Percentiles rank a stretch among this genome's conserved stretches.
phyloP scores from a whole-genome alignment of 2,113 vertebrate genomes.

The Craseonycteris thonglongyai region DNA sequence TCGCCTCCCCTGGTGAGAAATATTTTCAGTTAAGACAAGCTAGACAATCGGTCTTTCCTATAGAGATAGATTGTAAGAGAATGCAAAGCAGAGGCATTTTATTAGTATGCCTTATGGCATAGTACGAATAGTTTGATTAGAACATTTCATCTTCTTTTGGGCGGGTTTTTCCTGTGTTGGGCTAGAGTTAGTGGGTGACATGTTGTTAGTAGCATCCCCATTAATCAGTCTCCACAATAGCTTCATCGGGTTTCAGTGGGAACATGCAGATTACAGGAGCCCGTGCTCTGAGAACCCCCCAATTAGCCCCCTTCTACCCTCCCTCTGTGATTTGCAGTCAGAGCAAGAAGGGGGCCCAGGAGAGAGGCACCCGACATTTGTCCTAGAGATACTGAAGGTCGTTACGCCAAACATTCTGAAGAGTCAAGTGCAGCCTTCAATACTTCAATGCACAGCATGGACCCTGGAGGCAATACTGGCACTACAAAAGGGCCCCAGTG shows the following conservation, averaged over 20 bases:
- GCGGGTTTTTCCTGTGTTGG: fast-evolving
- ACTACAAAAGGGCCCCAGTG: too few species aligned
- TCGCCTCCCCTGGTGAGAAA: neutral
- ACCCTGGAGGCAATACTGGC: neutral
- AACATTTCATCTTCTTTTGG: fast-evolving
- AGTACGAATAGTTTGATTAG: neutral
- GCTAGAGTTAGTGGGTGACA: too few species aligned
- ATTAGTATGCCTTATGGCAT: neutral
- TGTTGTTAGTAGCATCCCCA: neutral
- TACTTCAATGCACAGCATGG: fast-evolving
- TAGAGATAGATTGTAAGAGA: neutral
- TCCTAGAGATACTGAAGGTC: neutral
- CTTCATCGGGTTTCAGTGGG: neutral
- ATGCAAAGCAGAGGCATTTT: neutral
- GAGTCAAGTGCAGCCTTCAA: neutral
- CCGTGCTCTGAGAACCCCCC: neutral
- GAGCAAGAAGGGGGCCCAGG: neutral
- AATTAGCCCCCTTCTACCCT: neutral
- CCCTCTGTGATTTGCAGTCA: neutral
- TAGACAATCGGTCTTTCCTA: fast-evolving
- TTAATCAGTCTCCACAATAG: too few species aligned
- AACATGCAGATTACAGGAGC: neutral
- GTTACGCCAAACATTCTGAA: neutral
- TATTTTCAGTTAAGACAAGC: neutral
- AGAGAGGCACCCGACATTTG: fast-evolving